Evolutionary conservation across 2,888 invertebrate genomes (phyloP).

Genomic region (Elegia similella): DNA sequence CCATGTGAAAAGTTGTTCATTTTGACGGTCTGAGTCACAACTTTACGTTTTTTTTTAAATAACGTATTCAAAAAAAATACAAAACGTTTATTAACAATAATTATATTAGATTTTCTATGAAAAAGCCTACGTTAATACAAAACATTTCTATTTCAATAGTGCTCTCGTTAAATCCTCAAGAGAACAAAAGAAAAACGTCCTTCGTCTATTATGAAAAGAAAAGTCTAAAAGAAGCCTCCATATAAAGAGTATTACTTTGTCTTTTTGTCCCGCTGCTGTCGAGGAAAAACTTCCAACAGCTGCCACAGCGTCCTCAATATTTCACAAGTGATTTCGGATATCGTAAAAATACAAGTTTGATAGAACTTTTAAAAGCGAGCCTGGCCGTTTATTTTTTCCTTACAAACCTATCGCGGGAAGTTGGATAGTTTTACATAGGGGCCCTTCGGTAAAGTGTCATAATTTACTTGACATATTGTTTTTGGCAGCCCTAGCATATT

Average conservation of each 20-base stretch:
- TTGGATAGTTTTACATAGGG: constrained; percentile 70
- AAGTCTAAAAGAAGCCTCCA: background rate
- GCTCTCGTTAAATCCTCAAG: constrained; percentile 41
- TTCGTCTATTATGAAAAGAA: background rate
- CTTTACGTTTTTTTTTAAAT: too few relatives aligned
- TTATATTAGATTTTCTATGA: too few relatives aligned
- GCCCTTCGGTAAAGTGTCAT: constrained; percentile 73
- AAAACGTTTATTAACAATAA: too few relatives aligned
- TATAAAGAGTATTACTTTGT: background rate
- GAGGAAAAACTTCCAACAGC: constrained; percentile 47
- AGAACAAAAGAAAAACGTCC: constrained; percentile 40
- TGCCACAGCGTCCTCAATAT: constrained; percentile 53
- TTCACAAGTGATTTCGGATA: constrained; percentile 63
- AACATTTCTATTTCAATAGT: too few relatives aligned
- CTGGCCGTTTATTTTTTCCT: constrained; percentile 60
- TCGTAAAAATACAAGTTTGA: constrained; percentile 61
- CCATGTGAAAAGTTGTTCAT: too few relatives aligned
- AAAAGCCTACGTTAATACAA: too few relatives aligned
- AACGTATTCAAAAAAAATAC: too few relatives aligned
- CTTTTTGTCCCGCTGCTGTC: background rate
- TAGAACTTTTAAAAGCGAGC: constrained; percentile 61
- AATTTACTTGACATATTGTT: constrained; percentile 71
- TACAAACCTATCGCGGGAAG: constrained; percentile 59
- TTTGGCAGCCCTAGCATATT: constrained; percentile 53
- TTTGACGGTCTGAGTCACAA: too few relatives aligned